Base-by-base conservation (phyloP, 2,797 vertebrate genomes). In the Macrochelys suwanniensis region DNA sequence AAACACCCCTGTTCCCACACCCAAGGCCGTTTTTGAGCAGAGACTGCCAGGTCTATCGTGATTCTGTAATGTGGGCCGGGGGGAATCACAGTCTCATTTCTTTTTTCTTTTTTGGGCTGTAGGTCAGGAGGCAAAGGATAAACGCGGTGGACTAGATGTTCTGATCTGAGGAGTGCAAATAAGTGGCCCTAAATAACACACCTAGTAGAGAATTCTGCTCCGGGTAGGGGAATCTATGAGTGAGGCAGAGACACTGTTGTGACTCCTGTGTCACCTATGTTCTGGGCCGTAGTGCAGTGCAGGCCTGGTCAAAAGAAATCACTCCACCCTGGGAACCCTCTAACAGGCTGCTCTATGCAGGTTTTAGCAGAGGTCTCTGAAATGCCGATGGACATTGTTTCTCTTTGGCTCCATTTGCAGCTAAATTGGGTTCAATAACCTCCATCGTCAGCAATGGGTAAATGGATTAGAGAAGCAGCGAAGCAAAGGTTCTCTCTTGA, bases 351-450 rank as follows among this genome's bases (percentile, higher is more conserved):
- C 68, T 80, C 85, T 25, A 5, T 21, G 11, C 56, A 65, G 56
- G 12, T 89, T 56, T 37, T 54, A 45, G 53, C 53, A n/a, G 47
- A n/a, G 51, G 93, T 94, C 81, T 84, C 25, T 49, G 82, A 85
- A 28, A 17, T 59, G 1, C 11, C 33, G 59, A 61, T n/a, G 9
- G 49, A 54, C 0, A 37, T 1, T 6, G 79, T 90, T 85, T 56
- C 13, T 88, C 50, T 59, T 7, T 50, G 83, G 16, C 47, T 89
- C 53, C 61, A 51, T 77, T 17, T 0, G 1, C 42, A 59, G 49
- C 37, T 45, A 19, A 91, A 65, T 12, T 61, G 17, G 42, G 12
- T 53, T 54, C 91, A 68, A 51, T 65, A 65, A n/a, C 0, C 26
- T 61, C 87, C 68, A 57, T 19, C 53, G 5, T 47, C 3, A 4